Evolutionary conservation across 2,888 invertebrate genomes (phyloP).

Genomic region (Plebejus anna): DNA sequence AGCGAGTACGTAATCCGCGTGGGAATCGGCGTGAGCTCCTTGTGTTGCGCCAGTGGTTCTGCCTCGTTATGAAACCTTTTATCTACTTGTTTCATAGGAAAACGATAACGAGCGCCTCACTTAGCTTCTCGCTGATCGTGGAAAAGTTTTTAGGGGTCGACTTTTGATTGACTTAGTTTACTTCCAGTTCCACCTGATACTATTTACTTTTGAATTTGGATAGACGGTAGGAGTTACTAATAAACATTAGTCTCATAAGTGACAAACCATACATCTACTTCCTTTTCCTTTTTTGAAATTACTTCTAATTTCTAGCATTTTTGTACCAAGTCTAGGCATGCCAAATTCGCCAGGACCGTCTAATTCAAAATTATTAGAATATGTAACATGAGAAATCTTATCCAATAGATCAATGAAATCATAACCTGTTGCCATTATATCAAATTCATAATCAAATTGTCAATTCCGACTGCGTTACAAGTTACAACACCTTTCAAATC

Average conservation of each 20-base stretch:
- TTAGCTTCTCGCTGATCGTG: neutral
- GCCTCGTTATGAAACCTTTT: slow-evolving; percentile 38
- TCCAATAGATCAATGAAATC: neutral
- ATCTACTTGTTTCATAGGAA: neutral
- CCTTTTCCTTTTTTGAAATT: neutral
- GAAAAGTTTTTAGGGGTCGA: neutral
- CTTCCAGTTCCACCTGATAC: neutral
- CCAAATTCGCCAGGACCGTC: neutral
- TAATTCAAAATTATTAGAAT: neutral
- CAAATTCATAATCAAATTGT: neutral
- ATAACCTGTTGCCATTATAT: neutral
- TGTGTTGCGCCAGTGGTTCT: slow-evolving; percentile 59
- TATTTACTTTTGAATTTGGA: neutral
- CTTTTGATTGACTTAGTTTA: neutral
- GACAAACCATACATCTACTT: neutral
- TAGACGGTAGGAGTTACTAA: neutral
- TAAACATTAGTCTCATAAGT: neutral
- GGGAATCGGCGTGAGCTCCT: slow-evolving; percentile 63
- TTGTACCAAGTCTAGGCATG: neutral
- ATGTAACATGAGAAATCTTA: neutral
- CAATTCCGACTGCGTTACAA: neutral
- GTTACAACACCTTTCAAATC: slow-evolving; percentile 14
- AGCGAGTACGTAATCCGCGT: slow-evolving; percentile 71
- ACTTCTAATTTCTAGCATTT: neutral
- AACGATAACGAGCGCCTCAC: neutral